Conservation (phyloP, 2,797 vertebrate genomes). For the Leptatherina wallacei region DNA sequence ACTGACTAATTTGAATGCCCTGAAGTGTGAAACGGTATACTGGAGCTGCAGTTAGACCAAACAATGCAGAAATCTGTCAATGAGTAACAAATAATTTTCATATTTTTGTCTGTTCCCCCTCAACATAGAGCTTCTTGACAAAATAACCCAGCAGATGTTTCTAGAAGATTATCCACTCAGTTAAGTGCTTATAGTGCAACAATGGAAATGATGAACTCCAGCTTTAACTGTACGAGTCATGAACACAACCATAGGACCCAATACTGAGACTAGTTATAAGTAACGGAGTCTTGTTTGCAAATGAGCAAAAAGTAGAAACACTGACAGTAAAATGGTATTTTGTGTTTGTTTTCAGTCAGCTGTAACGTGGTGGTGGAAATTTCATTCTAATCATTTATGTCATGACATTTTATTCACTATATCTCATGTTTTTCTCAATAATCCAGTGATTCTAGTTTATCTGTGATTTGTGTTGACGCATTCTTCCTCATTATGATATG, state of each 20-base stretch:
- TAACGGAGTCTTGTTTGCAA: constrained; percentile 1
- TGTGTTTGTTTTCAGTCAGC: not conserved
- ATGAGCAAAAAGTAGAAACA: not conserved
- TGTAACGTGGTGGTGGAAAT: not conserved
- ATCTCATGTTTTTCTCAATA: no score
- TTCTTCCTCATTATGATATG: no score
- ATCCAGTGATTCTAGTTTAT: no score
- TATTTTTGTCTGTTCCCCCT: not conserved
- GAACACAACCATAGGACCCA: constrained; percentile 11
- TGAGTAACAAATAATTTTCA: not conserved
- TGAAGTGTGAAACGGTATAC: not conserved
- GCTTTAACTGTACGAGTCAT: constrained; percentile 2
- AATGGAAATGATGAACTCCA: not conserved
- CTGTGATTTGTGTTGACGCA: no score
- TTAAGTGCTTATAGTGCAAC: constrained; percentile 18
- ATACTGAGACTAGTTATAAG: constrained; percentile 1
- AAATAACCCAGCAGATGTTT: constrained; percentile 3
- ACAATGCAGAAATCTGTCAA: not conserved
- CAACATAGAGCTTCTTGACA: not conserved
- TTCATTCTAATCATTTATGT: no score
- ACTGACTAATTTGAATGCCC: not conserved
- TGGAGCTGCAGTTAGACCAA: constrained; percentile 1
- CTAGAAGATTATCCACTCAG: constrained; percentile 16
- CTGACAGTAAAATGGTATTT: not conserved
- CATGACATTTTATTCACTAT: no score